Conservation (phyloP, 2,113 vertebrate species). For the Stegastes partitus region DNA sequence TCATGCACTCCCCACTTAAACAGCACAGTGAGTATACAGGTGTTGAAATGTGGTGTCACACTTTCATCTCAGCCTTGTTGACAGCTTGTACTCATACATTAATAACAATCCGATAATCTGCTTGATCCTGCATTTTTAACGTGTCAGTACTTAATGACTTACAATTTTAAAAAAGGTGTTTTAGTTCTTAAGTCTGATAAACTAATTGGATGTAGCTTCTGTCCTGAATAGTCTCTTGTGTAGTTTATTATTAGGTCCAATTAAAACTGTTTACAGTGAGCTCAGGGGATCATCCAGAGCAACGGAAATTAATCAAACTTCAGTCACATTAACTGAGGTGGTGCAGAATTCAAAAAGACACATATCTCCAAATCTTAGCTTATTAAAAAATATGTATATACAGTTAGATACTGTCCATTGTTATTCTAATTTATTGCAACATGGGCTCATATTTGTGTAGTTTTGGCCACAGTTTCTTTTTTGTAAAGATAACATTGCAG, state of each 20-base stretch:
- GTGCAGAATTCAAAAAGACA: too few relatives aligned
- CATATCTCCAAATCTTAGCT: too few relatives aligned
- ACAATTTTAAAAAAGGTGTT: too few relatives aligned
- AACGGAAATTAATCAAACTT: not conserved
- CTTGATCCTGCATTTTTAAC: not conserved
- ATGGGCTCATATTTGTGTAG: not conserved
- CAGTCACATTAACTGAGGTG: too few relatives aligned
- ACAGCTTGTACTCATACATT: too few relatives aligned
- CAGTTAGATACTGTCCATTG: too few relatives aligned
- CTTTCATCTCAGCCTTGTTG: not conserved
- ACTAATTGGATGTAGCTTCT: too few relatives aligned
- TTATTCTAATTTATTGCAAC: not conserved
- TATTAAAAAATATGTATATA: too few relatives aligned
- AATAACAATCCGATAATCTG: too few relatives aligned
- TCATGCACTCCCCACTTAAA: slow-evolving; percentile 10
- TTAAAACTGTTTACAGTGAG: not conserved
- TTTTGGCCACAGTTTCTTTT: not conserved
- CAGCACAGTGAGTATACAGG: slow-evolving; percentile 32
- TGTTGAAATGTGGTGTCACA: not conserved
- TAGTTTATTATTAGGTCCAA: not conserved
- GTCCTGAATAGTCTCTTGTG: not conserved
- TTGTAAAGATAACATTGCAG: too few relatives aligned
- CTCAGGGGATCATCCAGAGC: not conserved
- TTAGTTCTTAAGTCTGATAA: too few relatives aligned
- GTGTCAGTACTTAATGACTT: too few relatives aligned